Conservation (phyloP, 2,888 invertebrate species). For the Drosophila infuscata region DNA sequence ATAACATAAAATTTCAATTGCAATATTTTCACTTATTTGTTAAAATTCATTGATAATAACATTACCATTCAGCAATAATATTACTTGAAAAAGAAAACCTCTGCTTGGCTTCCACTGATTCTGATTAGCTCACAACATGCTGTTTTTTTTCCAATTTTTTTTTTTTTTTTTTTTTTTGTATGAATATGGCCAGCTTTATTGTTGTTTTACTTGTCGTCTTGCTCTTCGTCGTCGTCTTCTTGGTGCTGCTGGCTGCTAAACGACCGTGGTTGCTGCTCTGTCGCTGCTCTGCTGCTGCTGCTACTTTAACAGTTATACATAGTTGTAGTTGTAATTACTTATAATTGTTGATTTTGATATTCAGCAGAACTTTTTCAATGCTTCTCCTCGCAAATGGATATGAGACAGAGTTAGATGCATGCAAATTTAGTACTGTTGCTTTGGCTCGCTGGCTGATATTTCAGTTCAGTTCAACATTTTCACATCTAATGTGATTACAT, state of each 20-base stretch:
- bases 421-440: conserved; percentile 34
- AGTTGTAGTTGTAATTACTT: conserved; percentile 53
- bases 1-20: conserved; percentile 44
- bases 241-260: conserved; percentile 54
- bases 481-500: conserved; percentile 36
- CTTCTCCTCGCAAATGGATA: conserved; percentile 31
- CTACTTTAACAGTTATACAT: conserved; percentile 47
- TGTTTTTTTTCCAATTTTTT: conserved; percentile 40
- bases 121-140: conserved; percentile 74
- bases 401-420: conserved; percentile 40
- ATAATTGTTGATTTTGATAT: conserved; percentile 50
- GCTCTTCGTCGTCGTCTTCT: conserved; percentile 55
- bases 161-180: conserved; percentile 23
- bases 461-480: conserved; percentile 50
- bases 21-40: conserved; percentile 27
- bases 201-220: conserved; percentile 63
- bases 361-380: conserved; percentile 18
- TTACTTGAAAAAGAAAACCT: conserved; percentile 42
- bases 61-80: conserved; percentile 12
- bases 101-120: conserved; percentile 42
- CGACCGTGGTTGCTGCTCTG: conserved; percentile 62
- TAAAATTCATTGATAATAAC: conserved; percentile 25
- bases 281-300: conserved; percentile 37
- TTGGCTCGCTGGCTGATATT: conserved; percentile 35
- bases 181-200: conserved; percentile 62